Evolutionary conservation across 1,140 invertebrate species (phyloP), one percentile per base, ranked within the genome.

Genomic region (Scaptomyza graminum): DNA sequence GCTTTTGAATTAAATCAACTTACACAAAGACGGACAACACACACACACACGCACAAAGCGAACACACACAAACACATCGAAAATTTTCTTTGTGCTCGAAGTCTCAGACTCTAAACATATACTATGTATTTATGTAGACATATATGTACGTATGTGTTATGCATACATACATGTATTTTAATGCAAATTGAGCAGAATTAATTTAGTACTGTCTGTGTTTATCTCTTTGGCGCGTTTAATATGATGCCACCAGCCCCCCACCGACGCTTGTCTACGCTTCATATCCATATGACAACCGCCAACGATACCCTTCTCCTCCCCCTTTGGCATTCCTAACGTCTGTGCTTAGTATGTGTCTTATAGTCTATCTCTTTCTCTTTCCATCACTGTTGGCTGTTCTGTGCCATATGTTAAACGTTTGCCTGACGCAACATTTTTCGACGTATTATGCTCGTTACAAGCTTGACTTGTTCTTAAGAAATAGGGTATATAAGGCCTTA

Each of bases 161-260:
- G 37, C 65, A 55, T 41, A 74, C 71, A 74, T 76, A 89, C 55
- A 85, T 78, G 82, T 79, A 89, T 90, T 85, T 90, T 78, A 90
- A 89, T 89, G 84, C 85, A 89, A 89, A 89, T 89, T 90, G 84
- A 89, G 84, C 84, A 90, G 84, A 89, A 89, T 89, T 89, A 89
- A 89, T 89, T 89, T 89, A 89, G 81, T 84, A 70, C 84, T 85
- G 79, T 85, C 65, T 69, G 57, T 88, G 82, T 85, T 87, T 85
- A 87, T 85, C 81, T 82, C 75, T 72, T 56, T 60, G 73, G 74
- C 71, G 81, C 82, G 81, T 79, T 84, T 84, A 84, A 84, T 84
- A 84, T 85, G 81, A 84, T 76, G 73, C 81, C 81, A 60, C 76
- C 81, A 56, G 2, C 1, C 31, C 31, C 81, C 76, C 65, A 66